Percentiles rank a stretch among this genome's conserved stretches.
phyloP scores from a whole-genome alignment of 2,888 invertebrate genomes.

The Luperina nickerlii region DNA sequence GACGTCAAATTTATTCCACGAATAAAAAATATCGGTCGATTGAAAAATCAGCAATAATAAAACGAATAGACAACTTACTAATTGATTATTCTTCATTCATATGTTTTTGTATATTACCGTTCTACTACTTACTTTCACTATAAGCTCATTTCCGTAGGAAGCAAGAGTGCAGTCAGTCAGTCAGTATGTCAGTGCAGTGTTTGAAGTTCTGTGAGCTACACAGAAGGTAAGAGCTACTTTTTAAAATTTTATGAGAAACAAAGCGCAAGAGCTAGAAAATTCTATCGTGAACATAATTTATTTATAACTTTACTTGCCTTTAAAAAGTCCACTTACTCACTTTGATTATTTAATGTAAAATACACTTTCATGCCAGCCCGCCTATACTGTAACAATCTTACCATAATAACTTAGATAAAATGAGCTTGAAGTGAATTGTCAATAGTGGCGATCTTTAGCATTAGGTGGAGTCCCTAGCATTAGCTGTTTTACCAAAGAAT shows the following conservation, averaged over 20 bases:
- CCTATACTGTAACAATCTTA: not conserved
- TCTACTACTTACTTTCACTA: not conserved
- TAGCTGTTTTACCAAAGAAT: not conserved
- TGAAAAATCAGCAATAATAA: too few relatives aligned
- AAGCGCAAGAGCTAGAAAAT: not conserved
- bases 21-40: too few relatives aligned
- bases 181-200: not conserved
- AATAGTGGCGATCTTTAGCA: not conserved
- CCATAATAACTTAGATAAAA: not conserved
- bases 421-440: not conserved
- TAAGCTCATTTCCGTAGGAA: conserved; percentile 12
- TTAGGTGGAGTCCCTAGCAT: too few relatives aligned
- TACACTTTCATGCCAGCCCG: not conserved
- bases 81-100: too few relatives aligned
- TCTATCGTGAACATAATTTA: not conserved
- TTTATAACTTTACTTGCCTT: too few relatives aligned
- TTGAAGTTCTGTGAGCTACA: not conserved
- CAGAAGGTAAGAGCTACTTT: not conserved
- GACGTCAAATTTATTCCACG: too few relatives aligned
- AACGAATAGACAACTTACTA: too few relatives aligned
- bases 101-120: not conserved
- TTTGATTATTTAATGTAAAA: not conserved
- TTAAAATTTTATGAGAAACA: not conserved
- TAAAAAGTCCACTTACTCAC: not conserved
- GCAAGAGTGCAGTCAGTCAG: not conserved